A percentile compares a stretch with the other conserved stretches of the same genome.
phyloP scores from a whole-genome alignment of 2,113 vertebrate genomes.

The Tetraodon nigroviridis region DNA sequence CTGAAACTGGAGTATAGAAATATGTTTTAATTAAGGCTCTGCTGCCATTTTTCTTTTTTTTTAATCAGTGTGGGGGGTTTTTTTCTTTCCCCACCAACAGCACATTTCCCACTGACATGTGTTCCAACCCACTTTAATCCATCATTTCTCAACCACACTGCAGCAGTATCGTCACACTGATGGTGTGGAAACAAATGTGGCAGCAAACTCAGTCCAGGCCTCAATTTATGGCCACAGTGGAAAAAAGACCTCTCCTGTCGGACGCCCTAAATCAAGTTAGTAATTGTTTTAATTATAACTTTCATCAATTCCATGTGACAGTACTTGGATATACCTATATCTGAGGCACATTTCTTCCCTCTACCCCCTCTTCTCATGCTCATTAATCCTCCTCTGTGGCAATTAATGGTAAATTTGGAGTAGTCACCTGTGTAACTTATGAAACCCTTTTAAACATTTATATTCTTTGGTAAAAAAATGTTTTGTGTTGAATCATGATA shows the following conservation, averaged over 20 bases:
- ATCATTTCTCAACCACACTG: slow-evolving; percentile 20
- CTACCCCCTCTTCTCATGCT: neutral
- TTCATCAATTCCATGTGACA: slow-evolving; percentile 36
- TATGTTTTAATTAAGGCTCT: neutral
- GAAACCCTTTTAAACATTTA: slow-evolving; percentile 33
- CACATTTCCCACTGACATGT: slow-evolving; percentile 16
- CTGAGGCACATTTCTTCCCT: slow-evolving; percentile 25
- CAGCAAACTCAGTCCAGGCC: slow-evolving; percentile 25
- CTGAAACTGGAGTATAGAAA: slow-evolving; percentile 21
- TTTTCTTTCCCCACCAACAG: neutral
- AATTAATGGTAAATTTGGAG: slow-evolving; percentile 12
- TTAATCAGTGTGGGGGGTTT: neutral
- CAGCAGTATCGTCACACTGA: slow-evolving; percentile 30
- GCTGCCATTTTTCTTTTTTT: neutral
- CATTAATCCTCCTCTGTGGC: neutral
- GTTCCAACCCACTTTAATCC: slow-evolving; percentile 1
- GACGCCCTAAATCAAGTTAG: slow-evolving; percentile 36
- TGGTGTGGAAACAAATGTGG: slow-evolving; percentile 39
- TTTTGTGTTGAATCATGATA: slow-evolving; percentile 65
- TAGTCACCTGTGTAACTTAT: slow-evolving; percentile 49
- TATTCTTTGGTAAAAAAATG: slow-evolving; percentile 41
- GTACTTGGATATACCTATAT: slow-evolving; percentile 22
- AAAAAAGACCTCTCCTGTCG: slow-evolving; percentile 27
- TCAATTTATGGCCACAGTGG: slow-evolving; percentile 32
- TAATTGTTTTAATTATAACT: slow-evolving; percentile 52